Evolutionary conservation across 2,888 invertebrate genomes (phyloP), one percentile per base, ranked within the genome.

Genomic region (Stenichneumon culpator): DNA sequence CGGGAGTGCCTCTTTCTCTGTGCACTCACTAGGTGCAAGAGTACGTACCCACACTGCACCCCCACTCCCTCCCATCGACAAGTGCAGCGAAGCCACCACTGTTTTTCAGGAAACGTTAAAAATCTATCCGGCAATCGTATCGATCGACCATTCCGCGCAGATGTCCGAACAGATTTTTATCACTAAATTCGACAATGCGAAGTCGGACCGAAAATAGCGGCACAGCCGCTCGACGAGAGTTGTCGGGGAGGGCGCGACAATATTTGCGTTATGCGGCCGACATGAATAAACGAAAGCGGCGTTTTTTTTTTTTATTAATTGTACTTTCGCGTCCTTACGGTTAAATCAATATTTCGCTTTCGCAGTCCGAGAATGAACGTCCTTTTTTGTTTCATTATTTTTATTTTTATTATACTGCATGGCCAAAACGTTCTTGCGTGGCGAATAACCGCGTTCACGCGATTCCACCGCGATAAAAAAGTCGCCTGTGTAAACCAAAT

Each of bases 61-160:
- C 32, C 32, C 75, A 7, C n/a, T 5, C 54, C n/a, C 4, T 11
- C 16, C 57, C 11, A 57, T 11, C 60, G 28, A 60, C 6, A 60
- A 28, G 28, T 39, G 73, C 44, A 63, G 36, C 82, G 69, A 32
- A 67, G 36, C 82, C 73, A 75, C 57, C 39, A 73, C 57, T 86
- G 86, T 77, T 79, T 79, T 86, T 84, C 77, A 72, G 70, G 67
- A 70, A 72, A 36, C 52, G 25, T 52, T 50, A 77, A 65, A 77
- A 72, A 72, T 77, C 16, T 57, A 72, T 78, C 68, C 57, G 47
- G 16, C 63, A 75, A 75, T 75, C 75, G 32, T 11, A 67, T 75
- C 50, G 65, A 75, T 75, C 50, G 75, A 75, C 65, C 52, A 75
- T 75, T 22, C 28, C 19, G 65, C 7, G 36, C 52, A 39, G 36